Evolutionary conservation across 2,797 vertebrate genomes (phyloP), one percentile per base, ranked within the genome.

Genomic region (Pantherophis vulpinus): DNA sequence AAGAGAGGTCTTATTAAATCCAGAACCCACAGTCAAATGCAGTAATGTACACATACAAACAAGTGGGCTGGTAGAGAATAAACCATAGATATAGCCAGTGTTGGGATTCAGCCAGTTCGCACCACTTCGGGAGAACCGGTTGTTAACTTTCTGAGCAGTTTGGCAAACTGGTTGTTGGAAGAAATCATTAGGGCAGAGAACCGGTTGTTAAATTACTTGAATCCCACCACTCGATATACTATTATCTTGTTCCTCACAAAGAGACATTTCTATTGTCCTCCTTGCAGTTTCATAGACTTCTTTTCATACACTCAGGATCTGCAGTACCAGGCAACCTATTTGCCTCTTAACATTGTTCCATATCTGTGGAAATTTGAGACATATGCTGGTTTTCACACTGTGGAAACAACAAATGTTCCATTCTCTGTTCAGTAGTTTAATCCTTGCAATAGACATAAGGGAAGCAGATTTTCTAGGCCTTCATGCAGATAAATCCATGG

Each of bases 321-420:
- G 16, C 55, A 87, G 88, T 60, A 61, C 70, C 92, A 88, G 14
- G 86, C 89, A 89, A 93, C 89, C 86, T 86, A 63, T 91, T 54
- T 89, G 90, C 86, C 86, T 94, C 70, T 70, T 86, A 86, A 29
- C 37, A 87, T 47, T 61, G 47, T 92, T 93, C 90, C 87, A 90
- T 58, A 83, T 74, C 88, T 87, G 92, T 61, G 63, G 61, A 94
- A 96, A 86, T 93, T 2, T 1, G 86, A 94, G 90, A 95, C 97
- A 97, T 96, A 97, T 97, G 96, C 96, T 97, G 96, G 94, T 95
- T 96, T 97, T 97, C 96, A 95, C 96, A 42, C 96, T 2, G 0
- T 0, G 0, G 96, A 97, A 97, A 97, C 96, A 97, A 56, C 97
- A 97, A 94, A 96, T 96, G 97, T 96, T 96, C 91, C 0, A 88